A percentile compares a stretch with the other conserved stretches of the same genome.
Evolutionary conservation across 2,888 invertebrate genomes (phyloP).

Genomic region (Agapostemon virescens): DNA sequence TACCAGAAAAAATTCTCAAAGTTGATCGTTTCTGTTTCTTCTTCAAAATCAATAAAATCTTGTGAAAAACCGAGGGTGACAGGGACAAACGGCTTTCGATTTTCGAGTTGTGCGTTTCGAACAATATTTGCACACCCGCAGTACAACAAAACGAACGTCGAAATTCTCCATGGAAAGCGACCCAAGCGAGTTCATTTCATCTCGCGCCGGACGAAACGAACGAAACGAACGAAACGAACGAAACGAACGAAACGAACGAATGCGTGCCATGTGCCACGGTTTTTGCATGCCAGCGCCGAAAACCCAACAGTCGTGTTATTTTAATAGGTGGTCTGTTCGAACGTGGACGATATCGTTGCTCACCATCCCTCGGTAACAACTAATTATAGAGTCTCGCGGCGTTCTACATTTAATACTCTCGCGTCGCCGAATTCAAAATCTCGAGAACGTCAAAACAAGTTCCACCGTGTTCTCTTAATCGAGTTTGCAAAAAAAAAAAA

Average conservation of each 20-base stretch:
- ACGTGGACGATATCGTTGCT: conserved; percentile 27
- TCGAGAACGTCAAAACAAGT: not conserved
- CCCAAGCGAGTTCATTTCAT: not conserved
- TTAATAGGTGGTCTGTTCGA: conserved; percentile 48
- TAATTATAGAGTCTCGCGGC: conserved; percentile 41
- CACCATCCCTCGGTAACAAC: conserved; percentile 31
- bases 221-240: too few relatives aligned
- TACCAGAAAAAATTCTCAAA: too few relatives aligned
- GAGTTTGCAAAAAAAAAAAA: too few relatives aligned
- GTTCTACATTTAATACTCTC: conserved; percentile 30
- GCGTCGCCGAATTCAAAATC: not conserved
- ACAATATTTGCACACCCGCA: too few relatives aligned
- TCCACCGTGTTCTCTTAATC: not conserved
- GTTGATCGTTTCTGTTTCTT: too few relatives aligned
- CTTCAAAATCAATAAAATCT: too few relatives aligned
- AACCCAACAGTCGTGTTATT: conserved; percentile 50
- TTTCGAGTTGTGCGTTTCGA: too few relatives aligned
- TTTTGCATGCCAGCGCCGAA: conserved; percentile 49
- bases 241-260: conserved; percentile 21
- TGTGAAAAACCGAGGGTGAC: too few relatives aligned
- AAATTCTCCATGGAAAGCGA: conserved; percentile 26
- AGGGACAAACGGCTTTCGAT: too few relatives aligned
- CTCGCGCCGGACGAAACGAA: conserved; percentile 10
- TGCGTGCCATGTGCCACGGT: conserved; percentile 46
- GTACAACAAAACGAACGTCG: not conserved